Evolutionary conservation across 2,888 invertebrate species (phyloP).

Genomic region (Eilema depressum): DNA sequence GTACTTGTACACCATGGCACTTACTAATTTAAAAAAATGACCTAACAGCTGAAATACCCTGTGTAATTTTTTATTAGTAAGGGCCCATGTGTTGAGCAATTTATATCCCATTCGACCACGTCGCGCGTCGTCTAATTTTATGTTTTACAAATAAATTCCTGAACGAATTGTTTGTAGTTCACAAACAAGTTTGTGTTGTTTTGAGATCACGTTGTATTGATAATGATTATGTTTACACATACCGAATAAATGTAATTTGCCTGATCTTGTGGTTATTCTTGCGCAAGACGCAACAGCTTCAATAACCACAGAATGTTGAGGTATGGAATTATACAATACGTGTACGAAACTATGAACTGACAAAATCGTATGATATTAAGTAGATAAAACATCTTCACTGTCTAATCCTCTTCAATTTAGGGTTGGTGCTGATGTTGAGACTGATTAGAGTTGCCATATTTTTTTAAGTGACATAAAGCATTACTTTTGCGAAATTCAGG

Average conservation of each 20-base stretch:
- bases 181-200: not conserved
- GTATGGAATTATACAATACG: not conserved
- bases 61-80: too few relatives aligned
- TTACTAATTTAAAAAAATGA: too few relatives aligned
- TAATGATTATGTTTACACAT: conserved; percentile 4
- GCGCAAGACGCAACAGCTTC: not conserved
- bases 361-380: too few relatives aligned
- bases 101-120: not conserved
- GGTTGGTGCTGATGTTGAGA: not conserved
- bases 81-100: too few relatives aligned
- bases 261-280: not conserved
- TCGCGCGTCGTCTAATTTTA: not conserved
- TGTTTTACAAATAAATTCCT: not conserved
- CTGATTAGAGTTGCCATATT: too few relatives aligned
- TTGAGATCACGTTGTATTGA: not conserved
- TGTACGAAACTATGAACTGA: not conserved
- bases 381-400: not conserved
- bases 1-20: too few relatives aligned
- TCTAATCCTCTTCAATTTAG: not conserved
- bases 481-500: not conserved
- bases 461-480: too few relatives aligned
- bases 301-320: not conserved
- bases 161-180: not conserved
- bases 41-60: too few relatives aligned
- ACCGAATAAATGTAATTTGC: not conserved